These are phyloP conservation scores for Teleiodes luculella DNA, from an alignment of 2,888 invertebrate genomes.

Conservation along the genomic window DNA sequence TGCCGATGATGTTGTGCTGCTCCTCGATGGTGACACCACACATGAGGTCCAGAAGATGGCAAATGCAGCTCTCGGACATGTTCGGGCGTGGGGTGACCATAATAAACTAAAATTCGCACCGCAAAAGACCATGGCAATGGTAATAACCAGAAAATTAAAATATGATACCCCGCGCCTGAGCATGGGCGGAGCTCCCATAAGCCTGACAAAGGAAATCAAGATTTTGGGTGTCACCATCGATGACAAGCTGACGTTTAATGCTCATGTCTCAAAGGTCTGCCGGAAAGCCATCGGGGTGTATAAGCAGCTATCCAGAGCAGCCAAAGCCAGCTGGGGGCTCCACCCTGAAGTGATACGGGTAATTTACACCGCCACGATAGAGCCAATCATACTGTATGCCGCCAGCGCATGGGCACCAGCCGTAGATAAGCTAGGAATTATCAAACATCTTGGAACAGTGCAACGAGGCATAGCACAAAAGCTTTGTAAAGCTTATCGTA, in stretches of 20 bases:
- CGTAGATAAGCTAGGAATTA: background rate
- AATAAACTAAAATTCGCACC: background rate
- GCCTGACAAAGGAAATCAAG: constrained; percentile 17
- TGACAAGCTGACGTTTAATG: constrained; percentile 9
- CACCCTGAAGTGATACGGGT: background rate
- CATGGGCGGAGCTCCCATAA: constrained; percentile 11
- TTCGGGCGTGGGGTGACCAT: background rate
- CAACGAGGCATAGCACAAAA: background rate
- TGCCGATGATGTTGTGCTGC: background rate
- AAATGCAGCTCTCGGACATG: background rate
- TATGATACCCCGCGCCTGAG: background rate
- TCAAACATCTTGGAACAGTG: background rate
- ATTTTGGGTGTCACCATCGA: constrained; percentile 21
- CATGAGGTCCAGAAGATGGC: background rate
- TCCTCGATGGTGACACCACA: background rate
- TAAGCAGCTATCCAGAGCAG: constrained; percentile 10
- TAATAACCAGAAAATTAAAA: background rate
- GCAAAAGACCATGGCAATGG: background rate
- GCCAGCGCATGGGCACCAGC: background rate
- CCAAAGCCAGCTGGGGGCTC: background rate
- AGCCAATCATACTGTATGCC: background rate
- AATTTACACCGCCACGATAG: constrained; percentile 11
- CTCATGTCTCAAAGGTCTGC: constrained; percentile 1
- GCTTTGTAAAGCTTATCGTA: background rate
- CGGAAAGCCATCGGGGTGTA: background rate